A percentile compares a stretch with the other conserved stretches of the same genome.
phyloP scores from a whole-genome alignment of 2,888 invertebrate species.

The Sinohyriopsis cumingii region DNA sequence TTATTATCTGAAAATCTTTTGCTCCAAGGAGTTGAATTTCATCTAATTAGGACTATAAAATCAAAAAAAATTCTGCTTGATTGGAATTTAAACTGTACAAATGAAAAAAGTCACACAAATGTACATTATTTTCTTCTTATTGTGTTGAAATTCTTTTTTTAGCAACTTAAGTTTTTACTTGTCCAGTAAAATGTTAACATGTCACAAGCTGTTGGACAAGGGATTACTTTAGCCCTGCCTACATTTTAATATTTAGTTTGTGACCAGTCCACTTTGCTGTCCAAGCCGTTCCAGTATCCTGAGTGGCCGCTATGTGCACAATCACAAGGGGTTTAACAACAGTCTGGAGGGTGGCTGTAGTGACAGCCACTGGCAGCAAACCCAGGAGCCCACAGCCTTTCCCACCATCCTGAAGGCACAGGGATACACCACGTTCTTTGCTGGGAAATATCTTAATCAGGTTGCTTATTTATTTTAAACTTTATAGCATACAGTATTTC shows the following conservation, averaged over 20 bases:
- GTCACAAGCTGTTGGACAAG: no score
- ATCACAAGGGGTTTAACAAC: constrained; percentile 86
- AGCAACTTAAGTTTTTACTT: no score
- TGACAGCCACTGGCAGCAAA: constrained; percentile 79
- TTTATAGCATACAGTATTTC: constrained; percentile 19
- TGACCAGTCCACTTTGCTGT: constrained; percentile 89
- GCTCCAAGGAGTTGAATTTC: no score
- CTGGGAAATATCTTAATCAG: constrained; percentile 94
- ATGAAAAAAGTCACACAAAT: no score
- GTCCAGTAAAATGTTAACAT: no score
- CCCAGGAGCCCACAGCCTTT: constrained; percentile 80
- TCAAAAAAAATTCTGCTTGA: no score
- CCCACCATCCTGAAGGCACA: constrained; percentile 80
- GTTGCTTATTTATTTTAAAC: constrained; percentile 71
- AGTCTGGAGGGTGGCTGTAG: constrained; percentile 85
- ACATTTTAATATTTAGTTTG: constrained; percentile 78
- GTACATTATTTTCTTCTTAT: no score
- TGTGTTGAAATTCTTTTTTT: no score
- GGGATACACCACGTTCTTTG: constrained; percentile 88
- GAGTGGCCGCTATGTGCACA: constrained; percentile 88
- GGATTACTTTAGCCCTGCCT: not conserved
- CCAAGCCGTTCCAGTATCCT: constrained; percentile 91
- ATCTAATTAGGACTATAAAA: no score
- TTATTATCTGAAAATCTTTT: no score
- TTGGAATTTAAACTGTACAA: no score